A percentile compares a stretch with the other conserved stretches of the same genome.
Conservation (phyloP, 1,140 invertebrate species). For the Conus betulinus region DNA sequence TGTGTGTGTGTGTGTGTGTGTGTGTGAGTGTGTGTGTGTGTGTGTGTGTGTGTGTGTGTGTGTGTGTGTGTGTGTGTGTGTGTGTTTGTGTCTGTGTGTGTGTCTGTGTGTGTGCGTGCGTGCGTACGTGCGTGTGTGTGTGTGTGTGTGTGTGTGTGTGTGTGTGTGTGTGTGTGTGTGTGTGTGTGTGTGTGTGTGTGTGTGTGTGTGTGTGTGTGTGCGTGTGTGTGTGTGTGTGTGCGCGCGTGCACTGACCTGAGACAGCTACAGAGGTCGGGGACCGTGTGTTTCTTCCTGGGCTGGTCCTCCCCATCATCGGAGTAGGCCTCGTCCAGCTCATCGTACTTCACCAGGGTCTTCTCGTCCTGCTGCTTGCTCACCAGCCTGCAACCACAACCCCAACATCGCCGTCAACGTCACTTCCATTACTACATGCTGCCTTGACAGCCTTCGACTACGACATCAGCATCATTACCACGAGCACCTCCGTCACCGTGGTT, state of each 20-base stretch:
- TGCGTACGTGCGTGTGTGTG: background rate
- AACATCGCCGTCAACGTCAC: no score
- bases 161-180: background rate
- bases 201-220: background rate
- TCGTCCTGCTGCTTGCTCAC: constrained; percentile 71
- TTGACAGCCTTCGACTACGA: no score
- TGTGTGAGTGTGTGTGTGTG: background rate
- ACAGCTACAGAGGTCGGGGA: constrained; percentile 39
- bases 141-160: background rate
- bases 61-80: background rate
- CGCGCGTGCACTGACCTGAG: constrained; percentile 37
- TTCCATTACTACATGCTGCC: no score
- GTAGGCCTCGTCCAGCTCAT: constrained; percentile 73
- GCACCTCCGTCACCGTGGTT: no score
- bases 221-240: background rate
- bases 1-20: background rate
- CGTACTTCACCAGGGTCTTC: constrained; percentile 74
- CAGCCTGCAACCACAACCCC: constrained; percentile 54
- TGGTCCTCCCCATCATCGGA: constrained; percentile 64
- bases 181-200: background rate
- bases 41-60: background rate
- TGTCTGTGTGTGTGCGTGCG: no score
- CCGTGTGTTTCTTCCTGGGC: constrained; percentile 33
- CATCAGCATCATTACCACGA: no score
- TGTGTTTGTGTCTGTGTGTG: background rate